Base-by-base conservation (phyloP, 1,140 invertebrate genomes). In the Aleiodes sp. region DNA sequence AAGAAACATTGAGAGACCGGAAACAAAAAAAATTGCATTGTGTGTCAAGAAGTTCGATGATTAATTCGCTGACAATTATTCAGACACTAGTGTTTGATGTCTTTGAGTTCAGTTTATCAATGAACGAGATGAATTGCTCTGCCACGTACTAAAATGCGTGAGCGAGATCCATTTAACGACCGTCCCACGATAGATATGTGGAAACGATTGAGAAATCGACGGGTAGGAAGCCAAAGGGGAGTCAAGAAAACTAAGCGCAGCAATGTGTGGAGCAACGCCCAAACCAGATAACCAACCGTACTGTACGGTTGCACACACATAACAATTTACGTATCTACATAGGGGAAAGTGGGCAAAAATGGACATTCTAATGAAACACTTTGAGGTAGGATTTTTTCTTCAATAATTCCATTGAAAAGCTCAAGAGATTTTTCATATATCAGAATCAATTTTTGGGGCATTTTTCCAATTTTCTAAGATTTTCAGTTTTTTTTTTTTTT, bases 251-350 rank as follows among this genome's bases (percentile, higher is more conserved):
- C 16, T 14, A 24, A 59, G 24, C 31, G 24, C 16, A 37, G 26
- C 7, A 29, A 24, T 21, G 57, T 63, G 61, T 70, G 61, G 33
- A 77, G 70, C 68, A 75, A 75, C 74, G 73, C 73, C 73, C 74
- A 74, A 74, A 75, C 72, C 73, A 66, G 70, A 74, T 71, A 74
- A 73, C 62, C 73, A 68, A 65, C 52, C 64, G 39, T 14, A 43
- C 62, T 14, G 59, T 65, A 43, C 39, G n/a, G 19, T 43, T 43
- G 39, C 39, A 43, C 39, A 43, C 39, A 43, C 69, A 56, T 63
- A 56, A 66, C 57, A 57, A 57, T 12, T n/a, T n/a, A n/a, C n/a
- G n/a, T n/a, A n/a, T n/a, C n/a, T n/a, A n/a, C n/a, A n/a, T n/a
- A n/a, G n/a, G n/a, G n/a, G n/a, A n/a, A n/a, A n/a, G n/a, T n/a